Evolutionary conservation across 2,888 invertebrate species (phyloP), one percentile per base, ranked within the genome.

Genomic region (Sthenelais limicola): DNA sequence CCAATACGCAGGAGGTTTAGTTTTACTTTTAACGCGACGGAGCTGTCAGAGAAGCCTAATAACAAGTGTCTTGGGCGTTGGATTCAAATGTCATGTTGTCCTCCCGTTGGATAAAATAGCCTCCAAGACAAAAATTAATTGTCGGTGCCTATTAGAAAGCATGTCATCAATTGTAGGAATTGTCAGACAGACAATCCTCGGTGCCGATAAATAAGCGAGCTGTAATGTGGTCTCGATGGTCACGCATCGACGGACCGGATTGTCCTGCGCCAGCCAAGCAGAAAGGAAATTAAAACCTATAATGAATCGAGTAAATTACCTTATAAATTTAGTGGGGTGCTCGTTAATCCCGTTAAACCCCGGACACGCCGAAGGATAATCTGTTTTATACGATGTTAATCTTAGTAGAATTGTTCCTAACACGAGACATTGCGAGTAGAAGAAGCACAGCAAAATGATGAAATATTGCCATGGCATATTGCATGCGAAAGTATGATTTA

Each of bases 241-340:
- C 62, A 35, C 62, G 62, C 62, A 21, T 35, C 24, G 62, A 7
- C 21, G 62, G 62, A 1, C 12, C 62, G 62, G 38, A 62, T 62
- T 62, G 62, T 62, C 62, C 38, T 35, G 35, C 43, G 62, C 38
- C 62, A 43, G 38, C 43, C 62, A 38, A 62, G 62, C 62, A 62
- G 62, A 62, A 62, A 62, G 62, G 38, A 21, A 62, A 62, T 62
- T 62, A 62, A 62, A 62, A 62, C 62, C 62, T 35, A 43, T 62
- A 62, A 62, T 62, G 62, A 62, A 62, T 62, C 62, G 62, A 62
- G 62, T 62, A 62, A 62, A 62, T 62, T 62, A 62, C 62, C 62
- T 62, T 62, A 62, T 62, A 62, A 62, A 62, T 62, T 62, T 43
- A 38, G 32, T 33, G 15, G 33, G 32, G 21, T 24, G n/a, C 38